Evolutionary conservation across 2,888 invertebrate species (phyloP).

Genomic region (Acronicta aceris): DNA sequence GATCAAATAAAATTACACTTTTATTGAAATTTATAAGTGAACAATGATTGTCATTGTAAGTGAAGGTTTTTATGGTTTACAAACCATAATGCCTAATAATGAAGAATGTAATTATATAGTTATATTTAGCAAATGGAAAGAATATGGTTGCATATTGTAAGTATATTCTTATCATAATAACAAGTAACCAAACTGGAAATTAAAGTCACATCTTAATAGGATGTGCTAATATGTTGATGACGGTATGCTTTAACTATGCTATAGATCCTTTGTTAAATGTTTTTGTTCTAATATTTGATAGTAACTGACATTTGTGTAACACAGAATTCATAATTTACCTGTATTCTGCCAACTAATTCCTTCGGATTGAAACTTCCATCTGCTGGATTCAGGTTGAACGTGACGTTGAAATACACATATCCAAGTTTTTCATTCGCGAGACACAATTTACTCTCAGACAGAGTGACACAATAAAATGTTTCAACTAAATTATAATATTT

Average conservation of each 20-base stretch:
- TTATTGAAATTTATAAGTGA: no score
- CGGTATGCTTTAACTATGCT: conserved; percentile 26
- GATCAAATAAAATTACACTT: no score
- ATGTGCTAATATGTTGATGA: conserved; percentile 51
- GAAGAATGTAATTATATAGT: no score
- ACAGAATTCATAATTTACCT: conserved; percentile 70
- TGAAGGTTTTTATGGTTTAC: no score
- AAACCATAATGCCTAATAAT: no score
- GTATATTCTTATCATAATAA: no score
- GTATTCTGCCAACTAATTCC: conserved; percentile 80
- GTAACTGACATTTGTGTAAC: conserved; percentile 19
- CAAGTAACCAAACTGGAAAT: conserved; percentile 5
- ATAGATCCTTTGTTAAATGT: conserved; percentile 57
- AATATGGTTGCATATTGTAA: no score
- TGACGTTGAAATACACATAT: conserved; percentile 82
- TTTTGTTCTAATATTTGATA: conserved; percentile 14
- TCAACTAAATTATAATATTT: conserved; percentile 86
- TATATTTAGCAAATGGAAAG: no score
- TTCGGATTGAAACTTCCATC: conserved; percentile 80
- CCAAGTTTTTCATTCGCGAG: conserved; percentile 75
- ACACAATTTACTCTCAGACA: conserved; percentile 79
- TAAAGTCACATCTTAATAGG: conserved; percentile 32
- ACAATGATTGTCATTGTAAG: no score
- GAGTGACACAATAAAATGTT: conserved; percentile 87
- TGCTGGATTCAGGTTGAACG: conserved; percentile 81